A percentile compares a stretch with the other conserved stretches of the same genome.
Evolutionary conservation across 2,797 vertebrate species (phyloP).

Genomic region (Otus scops): DNA sequence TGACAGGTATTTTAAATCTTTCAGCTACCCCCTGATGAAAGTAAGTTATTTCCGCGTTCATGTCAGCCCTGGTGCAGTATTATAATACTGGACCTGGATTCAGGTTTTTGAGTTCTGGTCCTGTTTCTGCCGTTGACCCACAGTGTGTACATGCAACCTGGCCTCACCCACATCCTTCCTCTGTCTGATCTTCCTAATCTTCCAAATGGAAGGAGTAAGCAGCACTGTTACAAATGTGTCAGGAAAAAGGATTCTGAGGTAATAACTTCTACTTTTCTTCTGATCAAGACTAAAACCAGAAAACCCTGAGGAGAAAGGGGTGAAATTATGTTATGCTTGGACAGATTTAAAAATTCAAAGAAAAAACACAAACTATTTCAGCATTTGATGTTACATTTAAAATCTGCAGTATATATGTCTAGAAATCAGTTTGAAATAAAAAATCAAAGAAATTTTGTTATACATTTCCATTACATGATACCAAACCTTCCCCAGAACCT

Average conservation of each 20-base stretch:
- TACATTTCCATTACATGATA: neutral
- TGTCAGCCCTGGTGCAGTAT: neutral
- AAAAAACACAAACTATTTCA: neutral
- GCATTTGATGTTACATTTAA: neutral
- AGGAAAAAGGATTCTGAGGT: neutral
- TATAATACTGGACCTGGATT: neutral
- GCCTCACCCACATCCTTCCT: neutral
- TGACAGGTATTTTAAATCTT: neutral
- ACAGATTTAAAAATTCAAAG: neutral
- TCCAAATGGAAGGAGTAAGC: neutral
- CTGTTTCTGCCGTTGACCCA: neutral
- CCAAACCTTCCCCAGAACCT: neutral
- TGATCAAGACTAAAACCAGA: neutral
- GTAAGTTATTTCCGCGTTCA: neutral
- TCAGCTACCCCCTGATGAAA: neutral
- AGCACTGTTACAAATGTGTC: neutral
- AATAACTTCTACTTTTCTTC: neutral
- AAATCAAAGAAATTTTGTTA: neutral
- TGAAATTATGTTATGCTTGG: neutral
- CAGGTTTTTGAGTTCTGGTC: neutral
- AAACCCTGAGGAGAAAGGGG: neutral
- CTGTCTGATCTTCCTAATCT: neutral
- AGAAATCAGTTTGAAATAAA: neutral
- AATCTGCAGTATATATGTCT: neutral
- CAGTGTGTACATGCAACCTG: fast-evolving